Percentiles rank a stretch among this genome's conserved stretches.
These are phyloP conservation scores for Chironomus tentans DNA, from an alignment of 2,888 invertebrate species.

Conservation along the genomic window DNA sequence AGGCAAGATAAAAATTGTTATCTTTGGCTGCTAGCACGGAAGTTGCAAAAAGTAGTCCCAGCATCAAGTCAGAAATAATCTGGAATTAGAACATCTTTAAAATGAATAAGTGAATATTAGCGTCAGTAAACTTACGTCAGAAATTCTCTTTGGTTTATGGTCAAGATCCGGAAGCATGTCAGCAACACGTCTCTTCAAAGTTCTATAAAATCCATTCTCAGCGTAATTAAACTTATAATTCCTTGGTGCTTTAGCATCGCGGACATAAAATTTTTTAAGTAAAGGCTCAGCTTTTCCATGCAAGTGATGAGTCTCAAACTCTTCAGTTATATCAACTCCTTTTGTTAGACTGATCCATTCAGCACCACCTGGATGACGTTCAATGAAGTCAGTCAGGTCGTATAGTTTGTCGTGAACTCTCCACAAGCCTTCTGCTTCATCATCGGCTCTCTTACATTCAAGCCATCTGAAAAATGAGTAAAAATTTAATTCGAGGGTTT, in stretches of 20 bases:
- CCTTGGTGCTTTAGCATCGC: conserved; percentile 52
- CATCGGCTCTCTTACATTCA: conserved; percentile 54
- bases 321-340: conserved; percentile 74
- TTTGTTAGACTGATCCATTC: conserved; percentile 64
- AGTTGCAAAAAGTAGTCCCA: conserved; percentile 37
- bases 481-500: not conserved
- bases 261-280: conserved; percentile 55
- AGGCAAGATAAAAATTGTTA: conserved; percentile 34
- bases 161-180: conserved; percentile 49
- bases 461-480: conserved; percentile 47
- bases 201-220: conserved; percentile 63
- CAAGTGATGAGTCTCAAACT: conserved; percentile 66
- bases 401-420: conserved; percentile 68
- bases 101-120: not conserved
- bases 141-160: conserved; percentile 36
- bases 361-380: conserved; percentile 75
- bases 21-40: conserved; percentile 39
- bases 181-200: conserved; percentile 52
- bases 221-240: conserved; percentile 65
- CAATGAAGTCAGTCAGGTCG: conserved; percentile 69
- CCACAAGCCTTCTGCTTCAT: conserved; percentile 71
- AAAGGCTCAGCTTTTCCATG: conserved; percentile 48
- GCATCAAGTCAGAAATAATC: conserved; percentile 40
- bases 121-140: conserved; percentile 36
- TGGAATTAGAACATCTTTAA: conserved; percentile 29